These are phyloP conservation scores for Parelbella ahira DNA, from an alignment of 2,888 invertebrate species.

Conservation along the genomic window DNA sequence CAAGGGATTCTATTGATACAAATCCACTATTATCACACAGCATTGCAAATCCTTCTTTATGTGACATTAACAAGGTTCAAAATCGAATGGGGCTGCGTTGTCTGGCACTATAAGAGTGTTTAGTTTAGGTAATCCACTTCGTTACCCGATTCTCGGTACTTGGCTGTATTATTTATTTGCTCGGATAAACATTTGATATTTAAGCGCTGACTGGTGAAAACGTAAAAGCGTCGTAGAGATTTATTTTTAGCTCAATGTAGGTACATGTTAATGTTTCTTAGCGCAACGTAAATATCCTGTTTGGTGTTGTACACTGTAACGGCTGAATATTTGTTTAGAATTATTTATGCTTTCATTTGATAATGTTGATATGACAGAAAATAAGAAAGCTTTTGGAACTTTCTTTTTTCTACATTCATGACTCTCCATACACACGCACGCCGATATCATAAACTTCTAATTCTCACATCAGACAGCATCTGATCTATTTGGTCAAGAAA, in stretches of 20 bases:
- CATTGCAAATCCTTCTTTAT: conserved; percentile 17
- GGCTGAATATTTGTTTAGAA: no score
- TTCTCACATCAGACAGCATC: no score
- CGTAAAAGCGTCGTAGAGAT: conserved; percentile 19
- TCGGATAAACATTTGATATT: conserved; percentile 40
- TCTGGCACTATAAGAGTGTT: conserved; percentile 36
- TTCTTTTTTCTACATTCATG: no score
- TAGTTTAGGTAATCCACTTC: conserved; percentile 42
- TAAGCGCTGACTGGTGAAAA: conserved; percentile 25
- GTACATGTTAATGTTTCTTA: conserved; percentile 9
- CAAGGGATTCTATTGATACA: conserved; percentile 60
- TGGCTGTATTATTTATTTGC: conserved; percentile 40
- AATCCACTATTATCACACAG: conserved; percentile 26
- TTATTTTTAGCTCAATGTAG: conserved; percentile 5
- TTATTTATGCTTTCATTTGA: no score
- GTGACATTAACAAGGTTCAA: conserved; percentile 9
- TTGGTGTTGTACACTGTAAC: not conserved
- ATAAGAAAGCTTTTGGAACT: no score
- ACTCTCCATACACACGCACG: no score
- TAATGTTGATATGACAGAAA: no score
- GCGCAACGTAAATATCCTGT: conserved; percentile 5
- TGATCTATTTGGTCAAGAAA: no score
- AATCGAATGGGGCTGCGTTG: no score
- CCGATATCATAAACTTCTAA: no score
- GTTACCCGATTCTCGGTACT: conserved; percentile 37